These are phyloP conservation scores for Bursaphelenchus okinawaensis DNA, from an alignment of 2,888 invertebrate species.

Conservation along the genomic window DNA sequence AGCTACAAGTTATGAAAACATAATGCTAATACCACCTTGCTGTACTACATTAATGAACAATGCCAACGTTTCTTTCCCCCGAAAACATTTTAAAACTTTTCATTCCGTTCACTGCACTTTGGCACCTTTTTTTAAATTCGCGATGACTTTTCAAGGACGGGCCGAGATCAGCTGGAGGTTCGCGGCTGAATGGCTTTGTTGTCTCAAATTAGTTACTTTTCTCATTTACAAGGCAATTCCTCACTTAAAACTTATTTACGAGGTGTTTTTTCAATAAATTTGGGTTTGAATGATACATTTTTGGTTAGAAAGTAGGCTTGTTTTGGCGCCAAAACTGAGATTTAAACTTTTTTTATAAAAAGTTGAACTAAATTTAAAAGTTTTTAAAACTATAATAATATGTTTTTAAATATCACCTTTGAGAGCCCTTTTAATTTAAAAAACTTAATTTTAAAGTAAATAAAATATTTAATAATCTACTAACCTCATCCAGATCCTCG, in stretches of 20 bases:
- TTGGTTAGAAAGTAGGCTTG: no score
- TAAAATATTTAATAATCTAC: background rate
- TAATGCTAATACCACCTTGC: no score
- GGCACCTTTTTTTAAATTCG: background rate
- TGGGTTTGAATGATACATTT: no score
- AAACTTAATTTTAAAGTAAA: background rate
- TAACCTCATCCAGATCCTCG: slow-evolving; percentile 55
- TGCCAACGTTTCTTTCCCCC: no score
- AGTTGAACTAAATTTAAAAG: background rate
- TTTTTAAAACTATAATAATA: no score
- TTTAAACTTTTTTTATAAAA: background rate
- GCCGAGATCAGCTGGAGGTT: background rate
- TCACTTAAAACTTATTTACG: no score
- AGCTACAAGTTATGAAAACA: no score
- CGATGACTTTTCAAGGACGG: background rate
- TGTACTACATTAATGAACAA: no score
- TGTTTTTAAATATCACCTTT: no score
- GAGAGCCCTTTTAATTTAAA: no score
- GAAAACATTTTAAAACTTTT: background rate
- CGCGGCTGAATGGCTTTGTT: background rate
- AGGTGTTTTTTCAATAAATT: no score
- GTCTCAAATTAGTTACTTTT: background rate
- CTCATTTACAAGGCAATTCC: background rate
- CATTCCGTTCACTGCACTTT: background rate
- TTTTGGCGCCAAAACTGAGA: background rate